These are phyloP conservation scores for Trissolcus japonicus DNA, from an alignment of 2,888 invertebrate species.

Conservation along the genomic window DNA sequence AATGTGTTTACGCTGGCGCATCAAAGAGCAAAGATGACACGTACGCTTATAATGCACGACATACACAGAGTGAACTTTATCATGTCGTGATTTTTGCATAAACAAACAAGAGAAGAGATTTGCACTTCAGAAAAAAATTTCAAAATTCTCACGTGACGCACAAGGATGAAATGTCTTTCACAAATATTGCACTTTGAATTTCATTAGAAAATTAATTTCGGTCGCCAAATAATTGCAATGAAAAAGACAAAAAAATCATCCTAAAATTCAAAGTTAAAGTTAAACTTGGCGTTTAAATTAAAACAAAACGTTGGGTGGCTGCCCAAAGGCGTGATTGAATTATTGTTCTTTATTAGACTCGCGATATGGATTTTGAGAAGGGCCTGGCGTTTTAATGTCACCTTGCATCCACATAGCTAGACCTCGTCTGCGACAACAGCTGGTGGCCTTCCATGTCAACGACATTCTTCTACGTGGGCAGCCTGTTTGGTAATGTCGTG, in stretches of 20 bases:
- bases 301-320: constrained; percentile 37
- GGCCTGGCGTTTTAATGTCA: constrained; percentile 69
- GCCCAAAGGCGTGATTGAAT: constrained; percentile 56
- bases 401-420: constrained; percentile 78
- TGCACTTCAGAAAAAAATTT: too few relatives aligned
- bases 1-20: neutral
- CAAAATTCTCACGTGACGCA: too few relatives aligned
- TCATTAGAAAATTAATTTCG: too few relatives aligned
- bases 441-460: constrained; percentile 81
- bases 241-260: too few relatives aligned
- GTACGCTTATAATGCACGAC: constrained; percentile 2
- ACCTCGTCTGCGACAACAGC: constrained; percentile 81
- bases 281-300: neutral
- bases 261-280: too few relatives aligned
- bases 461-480: constrained; percentile 83
- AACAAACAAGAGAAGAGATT: too few relatives aligned
- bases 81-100: neutral
- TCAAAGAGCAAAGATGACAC: constrained; percentile 7
- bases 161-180: too few relatives aligned
- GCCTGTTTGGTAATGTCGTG: constrained; percentile 82
- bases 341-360: constrained; percentile 57
- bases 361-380: constrained; percentile 56
- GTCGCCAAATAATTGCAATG: too few relatives aligned
- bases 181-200: too few relatives aligned
- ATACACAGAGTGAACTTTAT: neutral